phyloP scores from a whole-genome alignment of 2,113 vertebrate genomes.

The Rostratula benghalensis region DNA sequence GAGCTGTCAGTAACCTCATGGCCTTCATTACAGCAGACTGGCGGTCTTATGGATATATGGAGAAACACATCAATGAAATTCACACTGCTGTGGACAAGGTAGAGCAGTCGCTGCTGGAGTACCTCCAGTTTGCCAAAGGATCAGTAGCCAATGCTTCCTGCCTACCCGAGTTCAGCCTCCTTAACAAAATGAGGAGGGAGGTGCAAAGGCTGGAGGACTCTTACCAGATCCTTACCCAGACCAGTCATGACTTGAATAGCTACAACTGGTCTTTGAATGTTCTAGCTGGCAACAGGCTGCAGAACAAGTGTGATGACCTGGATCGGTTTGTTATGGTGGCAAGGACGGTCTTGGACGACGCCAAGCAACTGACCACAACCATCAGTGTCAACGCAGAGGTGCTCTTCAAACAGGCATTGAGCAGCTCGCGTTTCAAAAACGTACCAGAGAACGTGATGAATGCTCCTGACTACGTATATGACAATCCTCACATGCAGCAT shows the following conservation, averaged over 20 bases:
- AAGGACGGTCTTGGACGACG: conserved; percentile 85
- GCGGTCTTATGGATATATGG: conserved; percentile 87
- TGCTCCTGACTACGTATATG: conserved; percentile 46
- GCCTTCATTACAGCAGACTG: conserved; percentile 82
- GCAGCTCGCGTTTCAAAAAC: conserved; percentile 42
- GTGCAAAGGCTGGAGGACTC: conserved; percentile 92
- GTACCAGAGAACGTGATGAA: conserved; percentile 46
- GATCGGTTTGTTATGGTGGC: conserved; percentile 95
- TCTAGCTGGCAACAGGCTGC: conserved; percentile 78
- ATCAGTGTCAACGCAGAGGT: conserved; percentile 82
- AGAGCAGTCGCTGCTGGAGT: conserved; percentile 79
- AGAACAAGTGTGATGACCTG: conserved; percentile 88
- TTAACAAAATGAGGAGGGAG: conserved; percentile 87
- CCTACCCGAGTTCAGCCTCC: conserved; percentile 81
- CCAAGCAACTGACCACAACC: conserved; percentile 89
- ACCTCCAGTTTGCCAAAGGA: conserved; percentile 85
- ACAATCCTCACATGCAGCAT: conserved; percentile 42
- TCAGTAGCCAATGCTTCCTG: conserved; percentile 81
- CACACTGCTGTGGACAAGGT: conserved; percentile 83
- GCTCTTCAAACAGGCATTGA: conserved; percentile 78
- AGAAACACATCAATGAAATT: conserved; percentile 85
- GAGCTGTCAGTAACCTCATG: conserved; percentile 77
- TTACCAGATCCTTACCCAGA: conserved; percentile 91
- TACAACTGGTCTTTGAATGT: conserved; percentile 85
- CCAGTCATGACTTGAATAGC: conserved; percentile 82